Evolutionary conservation across 1,140 invertebrate genomes (phyloP).

Genomic region (Drosophila trapezifrons): DNA sequence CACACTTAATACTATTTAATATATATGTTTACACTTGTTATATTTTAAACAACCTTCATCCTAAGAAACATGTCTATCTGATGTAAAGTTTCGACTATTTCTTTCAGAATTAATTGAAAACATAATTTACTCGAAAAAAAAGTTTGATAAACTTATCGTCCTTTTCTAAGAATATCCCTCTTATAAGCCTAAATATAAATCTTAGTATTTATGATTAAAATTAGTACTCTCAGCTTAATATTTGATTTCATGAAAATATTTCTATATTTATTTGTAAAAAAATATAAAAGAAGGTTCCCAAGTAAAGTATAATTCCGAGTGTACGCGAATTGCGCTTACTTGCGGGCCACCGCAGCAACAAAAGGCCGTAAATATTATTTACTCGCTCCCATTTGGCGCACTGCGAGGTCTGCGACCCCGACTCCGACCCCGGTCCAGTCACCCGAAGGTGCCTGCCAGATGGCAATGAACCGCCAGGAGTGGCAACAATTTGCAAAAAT

Average conservation of each 20-base stretch:
- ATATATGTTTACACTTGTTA: too few species aligned
- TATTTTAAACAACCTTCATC: too few species aligned
- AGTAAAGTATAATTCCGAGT: constrained; percentile 1
- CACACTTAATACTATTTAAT: too few species aligned
- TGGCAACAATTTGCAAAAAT: constrained; percentile 40
- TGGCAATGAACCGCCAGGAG: constrained; percentile 39
- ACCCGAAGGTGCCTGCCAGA: constrained; percentile 6
- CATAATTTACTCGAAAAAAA: too few species aligned
- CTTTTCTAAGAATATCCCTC: too few species aligned
- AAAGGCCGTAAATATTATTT: constrained; percentile 80
- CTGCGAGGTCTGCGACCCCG: constrained; percentile 18
- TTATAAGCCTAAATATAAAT: too few species aligned
- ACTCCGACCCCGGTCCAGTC: constrained; percentile 2
- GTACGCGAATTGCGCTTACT: constrained; percentile 49
- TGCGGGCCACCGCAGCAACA: constrained; percentile 72
- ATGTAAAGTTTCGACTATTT: too few species aligned
- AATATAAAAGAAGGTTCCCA: not conserved
- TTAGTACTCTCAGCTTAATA: too few species aligned
- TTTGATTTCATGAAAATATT: not conserved
- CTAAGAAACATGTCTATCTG: too few species aligned
- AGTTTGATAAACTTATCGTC: too few species aligned
- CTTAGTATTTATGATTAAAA: too few species aligned
- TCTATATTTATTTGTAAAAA: not conserved
- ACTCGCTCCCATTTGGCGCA: constrained; percentile 65
- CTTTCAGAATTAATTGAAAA: too few species aligned